Conservation (phyloP, 1,140 invertebrate genomes). For the Adelges cooleyi region DNA sequence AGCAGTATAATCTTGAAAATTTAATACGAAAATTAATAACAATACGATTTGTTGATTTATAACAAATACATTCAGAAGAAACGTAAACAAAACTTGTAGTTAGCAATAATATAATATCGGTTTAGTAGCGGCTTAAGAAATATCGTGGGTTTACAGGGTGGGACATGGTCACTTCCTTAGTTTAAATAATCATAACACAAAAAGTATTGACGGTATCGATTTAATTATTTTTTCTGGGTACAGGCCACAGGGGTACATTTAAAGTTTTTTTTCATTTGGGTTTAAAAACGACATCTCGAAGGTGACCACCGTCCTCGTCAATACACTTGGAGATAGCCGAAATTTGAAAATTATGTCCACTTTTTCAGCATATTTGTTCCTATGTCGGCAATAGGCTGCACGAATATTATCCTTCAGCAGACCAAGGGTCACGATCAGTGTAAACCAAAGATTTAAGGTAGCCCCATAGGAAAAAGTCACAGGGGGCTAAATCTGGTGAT, state of each 20-base stretch:
- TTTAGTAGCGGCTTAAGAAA: no score
- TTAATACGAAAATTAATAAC: no score
- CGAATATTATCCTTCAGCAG: conserved; percentile 26
- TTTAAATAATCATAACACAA: conserved; percentile 2
- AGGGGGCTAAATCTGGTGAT: conserved; percentile 38
- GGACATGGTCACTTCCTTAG: conserved; percentile 12
- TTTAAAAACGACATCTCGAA: conserved; percentile 24
- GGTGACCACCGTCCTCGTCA: conserved; percentile 21
- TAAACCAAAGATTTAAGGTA: conserved; percentile 37
- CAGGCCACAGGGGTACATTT: conserved; percentile 20
- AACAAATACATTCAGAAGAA: no score
- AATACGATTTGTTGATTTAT: no score
- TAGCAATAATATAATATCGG: no score
- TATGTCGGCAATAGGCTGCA: conserved; percentile 6
- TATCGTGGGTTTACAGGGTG: no score
- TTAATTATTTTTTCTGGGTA: conserved; percentile 20
- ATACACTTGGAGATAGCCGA: conserved; percentile 19
- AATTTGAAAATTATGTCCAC: conserved; percentile 17
- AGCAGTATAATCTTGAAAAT: no score
- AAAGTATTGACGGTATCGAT: conserved; percentile 13
- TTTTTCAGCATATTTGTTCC: not conserved
- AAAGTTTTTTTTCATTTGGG: not conserved
- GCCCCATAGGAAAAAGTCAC: conserved; percentile 39
- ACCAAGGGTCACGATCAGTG: not conserved
- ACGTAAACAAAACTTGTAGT: no score